A percentile compares a stretch with the other conserved stretches of the same genome.
Conservation (phyloP, 2,113 vertebrate species). For the Calidris pugnax region DNA sequence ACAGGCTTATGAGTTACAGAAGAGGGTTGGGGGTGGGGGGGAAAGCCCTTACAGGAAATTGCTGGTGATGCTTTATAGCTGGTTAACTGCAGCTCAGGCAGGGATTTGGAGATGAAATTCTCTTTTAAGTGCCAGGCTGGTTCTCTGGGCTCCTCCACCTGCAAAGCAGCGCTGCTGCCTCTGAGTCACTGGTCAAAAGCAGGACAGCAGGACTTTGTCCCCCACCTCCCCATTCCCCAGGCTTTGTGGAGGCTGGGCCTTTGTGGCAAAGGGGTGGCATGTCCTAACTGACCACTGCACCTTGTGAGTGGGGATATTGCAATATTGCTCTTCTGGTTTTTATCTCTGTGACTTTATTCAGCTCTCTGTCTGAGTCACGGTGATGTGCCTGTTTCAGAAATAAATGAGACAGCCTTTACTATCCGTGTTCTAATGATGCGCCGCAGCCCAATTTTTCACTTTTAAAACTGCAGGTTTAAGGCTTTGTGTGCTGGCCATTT, state of each 20-base stretch:
- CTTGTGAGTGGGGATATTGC: neutral
- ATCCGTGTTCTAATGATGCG: neutral
- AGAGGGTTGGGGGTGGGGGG: too few relatives aligned
- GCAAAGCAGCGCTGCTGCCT: neutral
- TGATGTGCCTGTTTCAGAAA: neutral
- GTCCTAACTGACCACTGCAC: accelerated
- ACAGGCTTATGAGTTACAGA: neutral
- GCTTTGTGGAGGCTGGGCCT: neutral
- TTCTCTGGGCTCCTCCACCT: neutral
- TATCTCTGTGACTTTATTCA: neutral
- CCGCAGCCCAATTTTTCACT: neutral
- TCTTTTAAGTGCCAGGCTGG: neutral
- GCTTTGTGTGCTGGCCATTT: neutral
- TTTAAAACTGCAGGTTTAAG: neutral
- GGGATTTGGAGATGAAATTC: neutral
- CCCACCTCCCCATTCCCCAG: accelerated
- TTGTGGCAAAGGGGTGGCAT: neutral
- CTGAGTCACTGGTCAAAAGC: neutral
- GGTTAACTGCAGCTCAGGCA: neutral
- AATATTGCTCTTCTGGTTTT: neutral
- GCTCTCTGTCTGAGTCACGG: neutral
- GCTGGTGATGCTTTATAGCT: neutral
- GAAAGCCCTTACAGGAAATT: neutral
- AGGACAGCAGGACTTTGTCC: neutral
- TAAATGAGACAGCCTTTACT: neutral